Conservation (phyloP, 1,140 invertebrate genomes). For the Tetraneura akinire region DNA sequence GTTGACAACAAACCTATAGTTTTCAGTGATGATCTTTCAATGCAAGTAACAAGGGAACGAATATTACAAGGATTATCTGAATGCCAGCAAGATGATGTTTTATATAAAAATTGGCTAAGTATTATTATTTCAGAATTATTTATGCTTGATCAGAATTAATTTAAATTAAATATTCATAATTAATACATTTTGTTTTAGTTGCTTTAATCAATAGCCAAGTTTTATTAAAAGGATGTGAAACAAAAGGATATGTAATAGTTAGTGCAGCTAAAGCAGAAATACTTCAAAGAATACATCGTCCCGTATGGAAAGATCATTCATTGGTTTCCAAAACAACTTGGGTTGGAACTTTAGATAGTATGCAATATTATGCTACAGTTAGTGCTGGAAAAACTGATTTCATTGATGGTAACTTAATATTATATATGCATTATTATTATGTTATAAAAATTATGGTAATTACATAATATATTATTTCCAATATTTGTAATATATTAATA, state of each 20-base stretch:
- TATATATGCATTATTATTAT: too few species aligned
- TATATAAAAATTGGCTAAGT: conserved; percentile 93
- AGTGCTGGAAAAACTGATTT: conserved; percentile 77
- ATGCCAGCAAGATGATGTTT: conserved; percentile 84
- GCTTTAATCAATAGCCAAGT: conserved; percentile 95
- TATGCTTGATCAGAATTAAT: background rate
- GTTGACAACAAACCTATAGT: conserved; percentile 92
- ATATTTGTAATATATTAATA: too few species aligned
- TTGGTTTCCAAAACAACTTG: conserved; percentile 92
- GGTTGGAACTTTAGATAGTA: conserved; percentile 91
- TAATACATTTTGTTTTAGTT: conserved; percentile 65
- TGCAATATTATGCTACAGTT: conserved; percentile 99
- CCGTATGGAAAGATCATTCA: conserved; percentile 86
- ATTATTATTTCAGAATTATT: conserved; percentile 57
- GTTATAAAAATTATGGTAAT: too few species aligned
- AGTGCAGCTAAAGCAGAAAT: conserved; percentile 95
- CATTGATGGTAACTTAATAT: conserved; percentile 59
- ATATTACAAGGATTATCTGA: conserved; percentile 83
- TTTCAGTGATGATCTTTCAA: conserved; percentile 84
- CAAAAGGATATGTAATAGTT: conserved; percentile 93
- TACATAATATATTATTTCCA: too few species aligned
- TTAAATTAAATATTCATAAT: conserved; percentile 47
- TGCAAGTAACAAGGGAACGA: conserved; percentile 69
- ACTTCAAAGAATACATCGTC: conserved; percentile 84
- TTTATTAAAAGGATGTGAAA: conserved; percentile 92